phyloP scores from a whole-genome alignment of 2,888 invertebrate genomes.

The Cacoxenus indagator region DNA sequence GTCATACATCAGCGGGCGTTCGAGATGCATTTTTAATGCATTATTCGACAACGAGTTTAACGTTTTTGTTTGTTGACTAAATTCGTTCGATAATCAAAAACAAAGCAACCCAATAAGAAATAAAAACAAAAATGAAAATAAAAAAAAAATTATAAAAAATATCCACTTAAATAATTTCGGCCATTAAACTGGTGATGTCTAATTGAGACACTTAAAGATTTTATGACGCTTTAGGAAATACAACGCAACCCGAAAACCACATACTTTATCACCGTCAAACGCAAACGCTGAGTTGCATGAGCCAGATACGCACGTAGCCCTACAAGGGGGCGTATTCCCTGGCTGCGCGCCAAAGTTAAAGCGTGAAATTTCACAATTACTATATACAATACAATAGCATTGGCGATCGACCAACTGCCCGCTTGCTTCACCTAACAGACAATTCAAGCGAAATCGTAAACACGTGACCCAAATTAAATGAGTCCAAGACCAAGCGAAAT shows the following conservation, averaged over 20 bases:
- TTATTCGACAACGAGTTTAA: neutral
- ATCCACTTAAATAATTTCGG: neutral
- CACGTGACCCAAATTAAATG: neutral
- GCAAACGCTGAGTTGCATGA: neutral
- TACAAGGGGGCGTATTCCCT: neutral
- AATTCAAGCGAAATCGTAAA: neutral
- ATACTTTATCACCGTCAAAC: neutral
- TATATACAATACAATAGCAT: neutral
- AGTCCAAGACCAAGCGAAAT: neutral
- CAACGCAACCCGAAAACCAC: neutral
- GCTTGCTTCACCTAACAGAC: neutral
- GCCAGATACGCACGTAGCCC: neutral
- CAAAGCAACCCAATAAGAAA: neutral
- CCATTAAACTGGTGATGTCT: neutral
- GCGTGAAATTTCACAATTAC: neutral
- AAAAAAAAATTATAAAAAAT: neutral
- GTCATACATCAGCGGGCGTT: conserved; percentile 38
- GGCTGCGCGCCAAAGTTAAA: neutral
- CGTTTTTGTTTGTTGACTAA: conserved; percentile 1
- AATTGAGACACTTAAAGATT: neutral
- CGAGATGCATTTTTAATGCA: neutral
- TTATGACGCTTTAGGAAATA: neutral
- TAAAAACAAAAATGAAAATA: neutral
- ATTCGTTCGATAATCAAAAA: neutral
- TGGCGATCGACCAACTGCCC: neutral